These are phyloP conservation scores for Oreohelix idahoensis DNA, from an alignment of 1,140 invertebrate genomes.

Conservation along the genomic window DNA sequence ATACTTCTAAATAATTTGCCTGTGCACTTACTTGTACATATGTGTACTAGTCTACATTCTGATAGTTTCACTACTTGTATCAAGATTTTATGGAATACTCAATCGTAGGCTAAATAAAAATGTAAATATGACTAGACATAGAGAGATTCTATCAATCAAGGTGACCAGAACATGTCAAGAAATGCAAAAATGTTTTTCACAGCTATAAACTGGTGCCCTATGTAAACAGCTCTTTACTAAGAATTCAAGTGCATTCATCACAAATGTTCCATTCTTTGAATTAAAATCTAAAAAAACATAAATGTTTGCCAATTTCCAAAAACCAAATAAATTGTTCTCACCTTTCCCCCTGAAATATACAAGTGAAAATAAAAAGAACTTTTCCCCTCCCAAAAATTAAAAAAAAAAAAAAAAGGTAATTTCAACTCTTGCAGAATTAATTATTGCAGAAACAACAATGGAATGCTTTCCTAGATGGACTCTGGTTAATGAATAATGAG, in stretches of 20 bases:
- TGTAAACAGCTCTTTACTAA: too few species aligned
- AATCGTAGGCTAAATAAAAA: not conserved
- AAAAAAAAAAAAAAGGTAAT: too few species aligned
- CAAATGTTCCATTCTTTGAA: too few species aligned
- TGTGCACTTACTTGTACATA: not conserved
- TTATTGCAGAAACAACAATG: slow-evolving; percentile 32
- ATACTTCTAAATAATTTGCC: not conserved
- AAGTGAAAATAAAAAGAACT: not conserved
- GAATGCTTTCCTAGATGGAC: slow-evolving; percentile 40
- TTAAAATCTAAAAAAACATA: too few species aligned
- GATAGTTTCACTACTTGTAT: not conserved
- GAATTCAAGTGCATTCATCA: too few species aligned
- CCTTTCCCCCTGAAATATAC: slow-evolving; percentile 1
- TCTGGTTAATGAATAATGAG: slow-evolving; percentile 27
- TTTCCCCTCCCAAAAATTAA: too few species aligned
- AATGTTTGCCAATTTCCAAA: too few species aligned
- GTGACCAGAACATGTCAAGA: too few species aligned
- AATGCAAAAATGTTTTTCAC: too few species aligned
- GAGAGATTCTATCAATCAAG: too few species aligned
- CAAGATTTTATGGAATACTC: not conserved
- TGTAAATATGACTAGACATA: slow-evolving; percentile 27
- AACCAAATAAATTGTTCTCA: too few species aligned
- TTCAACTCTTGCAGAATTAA: slow-evolving; percentile 13
- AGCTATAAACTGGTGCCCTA: too few species aligned
- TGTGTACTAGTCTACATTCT: not conserved